Base-by-base conservation (phyloP, 2,113 vertebrate species). In the Oreotragus oreotragus region DNA sequence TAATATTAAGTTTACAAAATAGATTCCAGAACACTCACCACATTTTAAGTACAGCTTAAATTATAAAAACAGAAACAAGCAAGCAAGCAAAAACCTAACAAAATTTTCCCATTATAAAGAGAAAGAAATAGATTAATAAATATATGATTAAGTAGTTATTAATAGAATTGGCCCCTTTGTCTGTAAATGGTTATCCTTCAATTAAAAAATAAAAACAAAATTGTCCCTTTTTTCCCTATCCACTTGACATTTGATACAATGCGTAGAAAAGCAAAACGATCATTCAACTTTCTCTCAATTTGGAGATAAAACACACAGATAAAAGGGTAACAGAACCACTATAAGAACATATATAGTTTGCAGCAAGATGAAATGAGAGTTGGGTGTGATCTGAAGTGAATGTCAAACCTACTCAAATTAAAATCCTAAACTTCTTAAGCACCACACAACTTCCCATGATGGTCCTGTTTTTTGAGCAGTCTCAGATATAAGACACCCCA, bases 1-100 rank as follows among this genome's bases (percentile, higher is more conserved):
- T 58, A 49, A 84, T 49, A 86, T 28, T 66, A 96, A 92, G 3
- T 80, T 92, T 30, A 94, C 17, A 83, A 95, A 97, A 92, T 13
- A 81, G n/a, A 92, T 12, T 85, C 21, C 4, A 58, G 14, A 45
- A 60, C 15, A 70, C 14, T 49, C 91, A 92, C 27, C 7, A 28
- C 47, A 81, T 43, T 47, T 36, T 45, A 93, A 70, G 2, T 43
- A 84, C 4, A 49, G 4, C 19, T 92, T 85, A 73, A 87, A 45
- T 66, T 60, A 27, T 28, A 9, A 49, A 39, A 53, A 53, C 17
- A 51, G 30, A 80, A 79, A 79, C 25, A 84, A 76, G 11, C n/a
- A 51, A 81, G 51, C n/a, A 84, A 66, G 19, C 43, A 28, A 53
- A 60, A 15, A 28, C 8, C 25, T 73, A 84, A 49, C 9, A 81